Base-by-base conservation (phyloP, 2,113 vertebrate genomes). In the Leptosomus discolor region DNA sequence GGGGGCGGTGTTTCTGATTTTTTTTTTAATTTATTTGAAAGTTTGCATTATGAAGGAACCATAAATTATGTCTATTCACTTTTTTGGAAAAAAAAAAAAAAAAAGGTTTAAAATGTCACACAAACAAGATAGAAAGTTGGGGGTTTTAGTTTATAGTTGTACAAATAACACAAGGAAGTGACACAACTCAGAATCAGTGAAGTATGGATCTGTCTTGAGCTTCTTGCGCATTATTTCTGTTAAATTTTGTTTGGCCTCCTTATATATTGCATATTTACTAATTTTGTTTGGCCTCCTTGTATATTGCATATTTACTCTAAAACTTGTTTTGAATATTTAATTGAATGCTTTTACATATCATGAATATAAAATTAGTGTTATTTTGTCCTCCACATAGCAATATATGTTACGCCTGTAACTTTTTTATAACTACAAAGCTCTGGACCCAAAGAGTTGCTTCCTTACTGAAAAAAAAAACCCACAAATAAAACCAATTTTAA, bases 71-170 rank as follows among this genome's bases (percentile, higher is more conserved):
- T 65, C 76, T 73, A 26, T 69, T 95, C 19, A 17, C 3, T 16
- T 63, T 77, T 11, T 16, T 8, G 21, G 27, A 20, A 29, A 43
- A 46, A 0, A 3, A 7, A 37, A 48, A 46, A 3, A 15, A 41
- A n/a, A 48, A 46, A 14, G 32, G 12, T 77, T 77, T 85, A 65
- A 73, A 93, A 90, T 65, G 17, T 53, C 82, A 80, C 14, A 41
- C 36, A 85, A 93, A 76, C 23, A 80, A 73, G 23, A 20, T 1
- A 29, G 48, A 37, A 37, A 80, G 17, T 23, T 53, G 16, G 10
- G 0, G 11, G 0, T 1, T 64, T 60, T 1, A 9, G n/a, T 27
- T 54, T 64, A 15, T 17, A 60, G 2, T 48, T 41, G 2, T 54
- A 43, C 23, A 70, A 22, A 36, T 79, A 53, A 51, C 9, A 6